Base-by-base conservation (phyloP, 2,888 invertebrate species). In the Heteromurus nitidus region DNA sequence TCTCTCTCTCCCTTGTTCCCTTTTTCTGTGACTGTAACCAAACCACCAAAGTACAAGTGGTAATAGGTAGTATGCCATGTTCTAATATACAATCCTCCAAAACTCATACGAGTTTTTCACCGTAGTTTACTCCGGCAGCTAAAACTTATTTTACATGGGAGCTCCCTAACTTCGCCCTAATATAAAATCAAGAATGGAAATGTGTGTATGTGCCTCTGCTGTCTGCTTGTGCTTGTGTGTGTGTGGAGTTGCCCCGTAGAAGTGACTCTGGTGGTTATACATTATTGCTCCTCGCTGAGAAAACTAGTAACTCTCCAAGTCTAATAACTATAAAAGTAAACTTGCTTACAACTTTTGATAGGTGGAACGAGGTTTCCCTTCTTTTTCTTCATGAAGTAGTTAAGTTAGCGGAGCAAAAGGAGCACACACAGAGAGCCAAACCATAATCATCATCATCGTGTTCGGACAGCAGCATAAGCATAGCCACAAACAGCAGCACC, bases 301-400 rank as follows among this genome's bases (percentile, higher is more conserved):
- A 80, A 79, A 74, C 74, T 81, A 75, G 74, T 75, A 70, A 74
- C 75, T 81, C 75, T 77, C 47, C 47, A 69, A 74, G 55, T 67
- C 75, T 67, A 70, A 76, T 82, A 76, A 76, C 81, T 76, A 81
- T 81, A 81, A 81, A 81, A 81, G 74, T 81, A 72, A 81, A 81
- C 42, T 62, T 65, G 67, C 70, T 76, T 76, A 82, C 81, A 82
- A 82, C 55, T 76, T 82, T 76, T 82, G 81, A 80, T 76, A 80
- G 72, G 73, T 67, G 73, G 53, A 36, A n/a, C 18, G 60, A 74
- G 64, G 75, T 65, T 69, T 60, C 73, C 72, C 77, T 64, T 72
- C 62, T 68, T 55, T 36, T 68, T 67, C 55, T 73, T 81, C 81
- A 82, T 82, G 65, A 82, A 82, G 76, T 75, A 76, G 81, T 82